These are phyloP conservation scores for Anolis sagrei DNA, from an alignment of 2,113 vertebrate species.

Conservation along the genomic window DNA sequence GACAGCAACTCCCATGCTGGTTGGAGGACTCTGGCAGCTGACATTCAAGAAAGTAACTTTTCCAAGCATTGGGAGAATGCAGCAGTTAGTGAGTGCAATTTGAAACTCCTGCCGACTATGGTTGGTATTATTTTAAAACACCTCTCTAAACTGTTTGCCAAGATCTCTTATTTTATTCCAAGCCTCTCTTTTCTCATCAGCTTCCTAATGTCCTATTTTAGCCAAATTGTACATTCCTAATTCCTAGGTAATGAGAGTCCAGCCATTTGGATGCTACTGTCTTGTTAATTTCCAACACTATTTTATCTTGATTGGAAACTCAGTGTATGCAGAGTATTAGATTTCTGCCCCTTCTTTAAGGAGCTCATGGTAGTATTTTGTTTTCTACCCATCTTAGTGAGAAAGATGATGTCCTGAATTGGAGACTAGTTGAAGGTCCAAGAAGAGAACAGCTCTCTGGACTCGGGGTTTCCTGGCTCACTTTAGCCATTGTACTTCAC, in stretches of 20 bases:
- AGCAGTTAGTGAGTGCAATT: neutral
- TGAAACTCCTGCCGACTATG: neutral
- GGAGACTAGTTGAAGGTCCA: neutral
- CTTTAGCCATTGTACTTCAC: no score
- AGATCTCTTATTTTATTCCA: slow-evolving; percentile 6
- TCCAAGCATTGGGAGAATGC: neutral
- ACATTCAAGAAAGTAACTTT: no score
- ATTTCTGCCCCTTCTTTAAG: neutral
- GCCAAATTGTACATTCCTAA: neutral
- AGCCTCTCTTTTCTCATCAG: slow-evolving; percentile 12
- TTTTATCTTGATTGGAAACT: neutral
- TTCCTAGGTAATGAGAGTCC: neutral
- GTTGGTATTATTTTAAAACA: neutral
- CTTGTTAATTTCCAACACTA: neutral
- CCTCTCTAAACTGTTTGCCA: neutral
- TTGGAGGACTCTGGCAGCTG: no score
- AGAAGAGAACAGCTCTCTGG: neutral
- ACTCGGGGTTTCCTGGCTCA: neutral
- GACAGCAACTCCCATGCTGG: no score
- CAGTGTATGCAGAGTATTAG: neutral
- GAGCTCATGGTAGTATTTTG: neutral
- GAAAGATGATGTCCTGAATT: neutral
- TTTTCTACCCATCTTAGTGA: neutral
- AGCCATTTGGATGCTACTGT: neutral
- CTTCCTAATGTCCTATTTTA: neutral